Base-by-base conservation (phyloP, 2,888 invertebrate genomes). In the Phania funesta region DNA sequence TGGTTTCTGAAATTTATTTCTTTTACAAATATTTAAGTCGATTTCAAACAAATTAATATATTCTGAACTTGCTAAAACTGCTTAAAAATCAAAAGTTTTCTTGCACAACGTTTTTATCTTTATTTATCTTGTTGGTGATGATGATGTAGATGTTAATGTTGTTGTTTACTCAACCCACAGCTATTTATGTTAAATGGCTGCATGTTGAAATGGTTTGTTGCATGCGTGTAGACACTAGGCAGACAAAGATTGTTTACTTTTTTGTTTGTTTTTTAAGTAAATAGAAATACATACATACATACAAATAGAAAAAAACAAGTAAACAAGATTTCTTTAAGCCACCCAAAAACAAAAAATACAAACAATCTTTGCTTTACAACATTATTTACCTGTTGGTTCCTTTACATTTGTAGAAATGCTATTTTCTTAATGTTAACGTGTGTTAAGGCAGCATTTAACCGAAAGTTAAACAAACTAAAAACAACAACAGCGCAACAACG, bases 161-260 rank as follows among this genome's bases (percentile, higher is more conserved):
- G 58, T 24, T 74, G 64, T 38, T 68, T 68, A 54, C 60, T 62
- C 62, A 77, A 77, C 46, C 77, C 38, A 24, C 32, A 77, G 62
- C 26, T 32, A 35, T 65, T 71, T 56, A 48, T 64, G 38, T 44
- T 70, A 54, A 54, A 54, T 38, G 46, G 26, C 52, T 65, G 52
- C 70, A 46, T 70, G 38, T 41, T 50, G 41, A 46, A 78, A 65
- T 41, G 38, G 29, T 38, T 56, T 56, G 13, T 16, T 64, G 38
- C 74, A 74, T 78, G 82, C 77, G 82, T 82, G 77, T 70, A 82
- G 82, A 82, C 82, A 74, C 7, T 8, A 74, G 41, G 41, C 73
- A 81, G 77, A 82, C 82, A 70, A 60, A 77, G 60, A 44, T 67
- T 77, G 18, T 81, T 77, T 62, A 68, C 32, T 29, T 73, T 29